Evolutionary conservation across 2,888 invertebrate genomes (phyloP).

Genomic region (Callosobruchus maculatus): DNA sequence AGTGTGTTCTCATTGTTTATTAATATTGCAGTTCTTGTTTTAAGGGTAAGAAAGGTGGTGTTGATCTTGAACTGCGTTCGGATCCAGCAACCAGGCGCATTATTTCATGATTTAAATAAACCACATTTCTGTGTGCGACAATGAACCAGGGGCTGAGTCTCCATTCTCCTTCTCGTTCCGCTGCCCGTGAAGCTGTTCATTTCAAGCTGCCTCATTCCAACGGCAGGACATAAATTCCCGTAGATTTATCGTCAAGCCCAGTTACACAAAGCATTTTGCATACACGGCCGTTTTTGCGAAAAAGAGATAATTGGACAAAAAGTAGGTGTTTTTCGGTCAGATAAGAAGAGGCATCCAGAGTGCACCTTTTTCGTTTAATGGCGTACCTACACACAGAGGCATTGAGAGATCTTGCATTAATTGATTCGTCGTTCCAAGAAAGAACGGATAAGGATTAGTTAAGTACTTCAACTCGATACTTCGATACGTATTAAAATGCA

Average conservation of each 20-base stretch:
- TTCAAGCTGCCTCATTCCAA: conserved; percentile 2
- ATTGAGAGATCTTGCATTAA: neutral
- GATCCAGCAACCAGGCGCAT: too few species aligned
- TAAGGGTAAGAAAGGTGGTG: too few species aligned
- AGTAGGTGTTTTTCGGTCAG: neutral
- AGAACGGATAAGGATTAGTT: neutral
- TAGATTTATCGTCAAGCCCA: conserved; percentile 1
- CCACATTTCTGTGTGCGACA: too few species aligned
- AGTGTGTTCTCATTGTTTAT: too few species aligned
- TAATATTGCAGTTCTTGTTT: too few species aligned
- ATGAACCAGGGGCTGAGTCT: neutral
- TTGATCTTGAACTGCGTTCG: too few species aligned
- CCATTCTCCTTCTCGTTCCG: neutral
- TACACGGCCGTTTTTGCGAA: neutral
- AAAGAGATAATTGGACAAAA: neutral
- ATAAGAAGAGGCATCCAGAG: neutral
- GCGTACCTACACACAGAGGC: neutral
- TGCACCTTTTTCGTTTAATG: neutral
- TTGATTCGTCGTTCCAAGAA: neutral
- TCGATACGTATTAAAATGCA: too few species aligned
- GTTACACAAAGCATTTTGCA: conserved; percentile 4
- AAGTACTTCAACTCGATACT: too few species aligned
- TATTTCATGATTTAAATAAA: too few species aligned
- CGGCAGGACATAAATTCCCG: conserved; percentile 3
- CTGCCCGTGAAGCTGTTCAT: neutral